These are phyloP conservation scores for Netelia melanura DNA, from an alignment of 2,888 invertebrate species.

Conservation along the genomic window DNA sequence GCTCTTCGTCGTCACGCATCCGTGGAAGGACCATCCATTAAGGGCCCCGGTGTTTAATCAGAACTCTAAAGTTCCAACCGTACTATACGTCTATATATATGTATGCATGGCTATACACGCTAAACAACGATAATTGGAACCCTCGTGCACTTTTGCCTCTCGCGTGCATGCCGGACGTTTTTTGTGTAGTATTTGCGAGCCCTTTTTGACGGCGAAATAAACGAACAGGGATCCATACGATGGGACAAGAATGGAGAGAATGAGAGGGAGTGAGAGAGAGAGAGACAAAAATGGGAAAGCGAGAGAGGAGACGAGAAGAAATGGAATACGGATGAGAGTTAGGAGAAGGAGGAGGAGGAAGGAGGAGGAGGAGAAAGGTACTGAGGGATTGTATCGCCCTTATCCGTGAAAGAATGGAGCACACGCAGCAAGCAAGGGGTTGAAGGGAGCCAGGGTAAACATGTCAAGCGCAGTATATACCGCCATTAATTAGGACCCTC, in stretches of 20 bases:
- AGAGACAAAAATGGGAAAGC: not conserved
- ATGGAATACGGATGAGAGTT: conserved; percentile 14
- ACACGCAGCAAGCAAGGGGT: conserved; percentile 77
- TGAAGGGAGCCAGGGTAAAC: conserved; percentile 81
- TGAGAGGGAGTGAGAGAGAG: conserved; percentile 18
- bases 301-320: conserved; percentile 25
- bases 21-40: conserved; percentile 82
- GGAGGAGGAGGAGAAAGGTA: conserved; percentile 40
- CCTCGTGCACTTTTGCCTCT: conserved; percentile 40
- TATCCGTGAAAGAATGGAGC: conserved; percentile 72
- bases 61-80: conserved; percentile 81
- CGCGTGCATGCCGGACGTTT: conserved; percentile 17
- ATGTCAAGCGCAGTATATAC: conserved; percentile 83
- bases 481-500: conserved; percentile 83
- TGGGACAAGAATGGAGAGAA: conserved; percentile 1
- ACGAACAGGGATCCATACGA: conserved; percentile 3
- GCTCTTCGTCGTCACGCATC: conserved; percentile 53
- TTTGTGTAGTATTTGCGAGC: conserved; percentile 79
- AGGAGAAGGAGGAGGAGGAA: conserved; percentile 2
- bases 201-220: conserved; percentile 75
- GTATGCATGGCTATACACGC: conserved; percentile 3
- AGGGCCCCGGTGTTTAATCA: conserved; percentile 82
- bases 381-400: conserved; percentile 68
- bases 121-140: conserved; percentile 63
- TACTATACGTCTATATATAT: conserved; percentile 4